phyloP scores from a whole-genome alignment of 2,113 vertebrate species.

The Eulemur macaco region DNA sequence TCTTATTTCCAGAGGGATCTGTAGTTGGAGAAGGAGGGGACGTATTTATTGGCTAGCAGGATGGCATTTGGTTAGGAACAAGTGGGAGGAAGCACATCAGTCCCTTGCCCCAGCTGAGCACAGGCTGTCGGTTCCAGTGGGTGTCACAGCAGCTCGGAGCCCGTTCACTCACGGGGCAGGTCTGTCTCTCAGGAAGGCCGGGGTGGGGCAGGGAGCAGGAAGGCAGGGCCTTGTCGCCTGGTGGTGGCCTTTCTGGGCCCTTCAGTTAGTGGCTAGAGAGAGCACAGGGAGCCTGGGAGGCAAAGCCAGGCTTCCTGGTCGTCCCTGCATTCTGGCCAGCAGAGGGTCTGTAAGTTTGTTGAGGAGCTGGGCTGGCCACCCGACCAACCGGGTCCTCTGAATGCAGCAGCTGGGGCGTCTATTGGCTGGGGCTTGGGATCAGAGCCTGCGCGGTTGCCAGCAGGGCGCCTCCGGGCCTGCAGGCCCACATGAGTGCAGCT shows the following conservation, averaged over 20 bases:
- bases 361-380: not conserved
- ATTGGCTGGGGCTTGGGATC: too few species aligned
- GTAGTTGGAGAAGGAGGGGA: not conserved
- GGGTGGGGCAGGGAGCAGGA: not conserved
- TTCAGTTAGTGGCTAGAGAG: not conserved
- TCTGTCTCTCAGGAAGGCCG: not conserved
- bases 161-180: not conserved
- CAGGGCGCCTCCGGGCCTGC: not conserved
- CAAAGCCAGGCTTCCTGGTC: not conserved
- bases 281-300: not conserved
- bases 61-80: not conserved
- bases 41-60: not conserved
- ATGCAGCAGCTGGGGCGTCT: too few species aligned
- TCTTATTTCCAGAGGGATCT: not conserved
- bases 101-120: accelerated
- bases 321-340: accelerated
- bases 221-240: not conserved
- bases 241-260: not conserved
- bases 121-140: not conserved
- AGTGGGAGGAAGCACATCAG: not conserved
- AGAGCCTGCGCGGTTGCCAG: not conserved
- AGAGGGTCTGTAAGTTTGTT: not conserved
- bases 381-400: not conserved
- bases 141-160: not conserved
- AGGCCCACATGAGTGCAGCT: not conserved